Evolutionary conservation across 2,888 invertebrate genomes (phyloP).

Genomic region (Creontiades dilutus): DNA sequence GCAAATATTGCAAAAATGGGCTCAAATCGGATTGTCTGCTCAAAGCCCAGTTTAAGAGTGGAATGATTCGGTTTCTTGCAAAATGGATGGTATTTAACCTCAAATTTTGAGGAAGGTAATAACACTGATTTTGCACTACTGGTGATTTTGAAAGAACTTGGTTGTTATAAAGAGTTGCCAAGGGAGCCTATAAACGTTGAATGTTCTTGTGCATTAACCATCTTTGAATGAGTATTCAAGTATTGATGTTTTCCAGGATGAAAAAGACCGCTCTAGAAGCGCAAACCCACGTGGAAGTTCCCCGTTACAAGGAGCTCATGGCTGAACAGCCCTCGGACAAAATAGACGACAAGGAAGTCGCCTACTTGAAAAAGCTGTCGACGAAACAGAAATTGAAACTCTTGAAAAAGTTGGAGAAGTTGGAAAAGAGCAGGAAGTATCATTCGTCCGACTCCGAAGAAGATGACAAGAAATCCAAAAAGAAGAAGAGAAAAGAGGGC

Average conservation of each 20-base stretch:
- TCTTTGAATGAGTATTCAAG: background rate
- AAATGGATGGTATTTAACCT: too few species aligned
- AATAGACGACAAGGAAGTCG: conserved; percentile 81
- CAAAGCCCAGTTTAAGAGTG: too few species aligned
- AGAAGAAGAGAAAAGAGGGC: conserved; percentile 75
- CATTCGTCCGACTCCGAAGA: conserved; percentile 28
- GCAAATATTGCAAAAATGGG: too few species aligned
- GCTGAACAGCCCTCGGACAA: conserved; percentile 77
- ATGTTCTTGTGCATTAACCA: too few species aligned
- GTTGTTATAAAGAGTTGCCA: too few species aligned
- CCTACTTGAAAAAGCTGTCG: conserved; percentile 89
- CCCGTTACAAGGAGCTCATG: conserved; percentile 71
- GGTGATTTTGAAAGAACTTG: too few species aligned
- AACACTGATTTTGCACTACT: too few species aligned
- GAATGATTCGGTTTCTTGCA: too few species aligned
- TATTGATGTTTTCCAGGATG: conserved; percentile 79
- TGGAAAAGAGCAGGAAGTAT: conserved; percentile 79
- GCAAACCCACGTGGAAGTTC: conserved; percentile 78
- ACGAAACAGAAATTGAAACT: conserved; percentile 94
- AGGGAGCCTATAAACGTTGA: too few species aligned
- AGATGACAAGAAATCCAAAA: conserved; percentile 75
- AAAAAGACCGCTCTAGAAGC: conserved; percentile 84
- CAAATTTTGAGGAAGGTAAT: too few species aligned
- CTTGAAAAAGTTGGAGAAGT: conserved; percentile 87
- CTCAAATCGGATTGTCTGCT: too few species aligned